Conservation (phyloP, 2,797 vertebrate genomes). For the Betta splendens region DNA sequence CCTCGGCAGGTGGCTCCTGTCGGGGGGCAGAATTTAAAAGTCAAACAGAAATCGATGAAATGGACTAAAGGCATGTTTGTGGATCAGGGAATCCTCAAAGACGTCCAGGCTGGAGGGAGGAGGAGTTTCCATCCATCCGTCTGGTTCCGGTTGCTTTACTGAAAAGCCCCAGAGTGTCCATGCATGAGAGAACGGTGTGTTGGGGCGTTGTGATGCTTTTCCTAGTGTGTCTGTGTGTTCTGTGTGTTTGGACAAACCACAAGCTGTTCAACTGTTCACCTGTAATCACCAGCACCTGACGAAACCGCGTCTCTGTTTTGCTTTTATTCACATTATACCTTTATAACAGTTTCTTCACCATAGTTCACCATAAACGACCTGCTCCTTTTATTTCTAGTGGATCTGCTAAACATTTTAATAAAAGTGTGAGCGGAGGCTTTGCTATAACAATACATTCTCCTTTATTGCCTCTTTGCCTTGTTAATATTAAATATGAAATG, state of each 20-base stretch:
- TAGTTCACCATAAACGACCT: not conserved
- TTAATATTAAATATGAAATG: not conserved
- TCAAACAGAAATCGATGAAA: slow-evolving; percentile 79
- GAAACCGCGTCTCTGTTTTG: not conserved
- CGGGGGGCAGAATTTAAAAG: slow-evolving; percentile 79
- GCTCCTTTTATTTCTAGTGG: slow-evolving; percentile 5
- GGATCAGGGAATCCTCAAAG: slow-evolving; percentile 63
- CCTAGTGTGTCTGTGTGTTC: slow-evolving; percentile 2
- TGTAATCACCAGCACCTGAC: slow-evolving; percentile 6
- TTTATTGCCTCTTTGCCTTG: not conserved
- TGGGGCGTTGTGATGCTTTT: not conserved
- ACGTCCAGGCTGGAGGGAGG: slow-evolving; percentile 1
- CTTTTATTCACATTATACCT: not conserved
- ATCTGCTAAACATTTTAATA: slow-evolving; percentile 20
- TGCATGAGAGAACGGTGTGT: not conserved
- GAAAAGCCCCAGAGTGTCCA: not conserved
- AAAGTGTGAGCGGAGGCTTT: slow-evolving; percentile 6
- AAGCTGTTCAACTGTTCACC: slow-evolving; percentile 9
- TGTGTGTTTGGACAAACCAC: slow-evolving; percentile 3
- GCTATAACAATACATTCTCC: too few species aligned
- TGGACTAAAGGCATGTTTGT: slow-evolving; percentile 72
- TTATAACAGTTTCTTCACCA: not conserved
- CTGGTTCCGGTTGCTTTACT: slow-evolving; percentile 24
- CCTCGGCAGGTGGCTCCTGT: slow-evolving; percentile 58
- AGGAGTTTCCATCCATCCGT: slow-evolving; percentile 13